Evolutionary conservation across 2,888 invertebrate species (phyloP).

Genomic region (Timema podura): DNA sequence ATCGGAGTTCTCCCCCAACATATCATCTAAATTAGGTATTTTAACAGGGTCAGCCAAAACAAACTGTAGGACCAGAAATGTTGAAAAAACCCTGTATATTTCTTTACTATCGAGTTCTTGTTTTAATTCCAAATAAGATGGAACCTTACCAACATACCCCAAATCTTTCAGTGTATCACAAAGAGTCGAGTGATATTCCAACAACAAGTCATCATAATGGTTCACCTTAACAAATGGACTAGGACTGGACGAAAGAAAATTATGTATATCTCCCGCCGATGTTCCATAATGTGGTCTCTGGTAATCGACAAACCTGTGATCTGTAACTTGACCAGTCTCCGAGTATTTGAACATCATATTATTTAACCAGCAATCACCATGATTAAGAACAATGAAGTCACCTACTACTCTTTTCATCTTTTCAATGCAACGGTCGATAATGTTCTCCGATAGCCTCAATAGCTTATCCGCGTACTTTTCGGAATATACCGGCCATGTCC

Average conservation of each 20-base stretch:
- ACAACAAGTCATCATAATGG: background rate
- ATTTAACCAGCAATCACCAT: constrained; percentile 5
- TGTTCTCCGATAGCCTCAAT: too few species aligned
- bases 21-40: too few species aligned
- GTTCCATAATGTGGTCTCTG: background rate
- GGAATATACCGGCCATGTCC: too few species aligned
- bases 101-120: background rate
- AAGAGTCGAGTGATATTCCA: constrained; percentile 1
- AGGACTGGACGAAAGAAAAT: constrained; percentile 7
- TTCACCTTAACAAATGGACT: background rate
- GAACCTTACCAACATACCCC: background rate
- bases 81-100: too few species aligned
- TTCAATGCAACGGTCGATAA: too few species aligned
- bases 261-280: background rate
- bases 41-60: too few species aligned
- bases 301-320: background rate
- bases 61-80: too few species aligned
- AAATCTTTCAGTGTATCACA: background rate
- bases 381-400: background rate
- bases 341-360: constrained; percentile 11
- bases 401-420: background rate
- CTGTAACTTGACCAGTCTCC: background rate
- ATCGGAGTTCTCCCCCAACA: too few species aligned
- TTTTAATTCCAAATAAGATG: background rate
- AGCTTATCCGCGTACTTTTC: background rate